These are phyloP conservation scores for Macropodus opercularis DNA, from an alignment of 2,797 vertebrate genomes.

Conservation along the genomic window DNA sequence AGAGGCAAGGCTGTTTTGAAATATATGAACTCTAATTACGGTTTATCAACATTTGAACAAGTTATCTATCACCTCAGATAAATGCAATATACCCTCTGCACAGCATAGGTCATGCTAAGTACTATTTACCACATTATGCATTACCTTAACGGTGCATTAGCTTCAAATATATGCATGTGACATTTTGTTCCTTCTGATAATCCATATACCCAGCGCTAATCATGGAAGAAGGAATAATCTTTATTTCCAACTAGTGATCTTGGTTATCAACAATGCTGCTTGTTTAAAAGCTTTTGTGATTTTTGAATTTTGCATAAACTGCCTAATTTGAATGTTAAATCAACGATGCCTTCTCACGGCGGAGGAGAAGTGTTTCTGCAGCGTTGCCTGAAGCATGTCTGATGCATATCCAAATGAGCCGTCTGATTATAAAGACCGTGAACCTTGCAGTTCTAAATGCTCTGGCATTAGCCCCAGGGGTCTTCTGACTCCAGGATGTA, in stretches of 20 bases:
- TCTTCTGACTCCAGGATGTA: conserved; percentile 36
- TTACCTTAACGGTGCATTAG: conserved; percentile 43
- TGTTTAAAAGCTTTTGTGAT: conserved; percentile 5
- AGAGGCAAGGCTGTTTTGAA: conserved; percentile 44
- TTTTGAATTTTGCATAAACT: conserved; percentile 34
- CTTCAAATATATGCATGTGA: conserved; percentile 33
- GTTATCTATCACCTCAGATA: conserved; percentile 55
- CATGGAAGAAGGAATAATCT: background rate
- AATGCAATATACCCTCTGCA: conserved; percentile 23
- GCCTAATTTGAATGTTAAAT: conserved; percentile 51
- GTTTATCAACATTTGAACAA: conserved; percentile 61
- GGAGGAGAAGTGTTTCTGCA: conserved; percentile 57
- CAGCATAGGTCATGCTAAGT: conserved; percentile 29
- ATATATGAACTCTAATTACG: conserved; percentile 55
- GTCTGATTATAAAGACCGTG: conserved; percentile 57
- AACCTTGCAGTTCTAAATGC: conserved; percentile 55
- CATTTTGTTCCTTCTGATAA: conserved; percentile 13
- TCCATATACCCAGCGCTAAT: conserved; percentile 16
- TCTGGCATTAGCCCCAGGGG: conserved; percentile 54
- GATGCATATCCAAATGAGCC: conserved; percentile 67
- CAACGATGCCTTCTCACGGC: conserved; percentile 47
- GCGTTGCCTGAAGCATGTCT: conserved; percentile 64
- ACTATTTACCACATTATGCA: conserved; percentile 48
- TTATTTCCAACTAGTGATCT: background rate
- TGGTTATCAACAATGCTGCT: too few species aligned